Evolutionary conservation across 2,888 invertebrate genomes (phyloP).

Genomic region (Daptonema setosum): DNA sequence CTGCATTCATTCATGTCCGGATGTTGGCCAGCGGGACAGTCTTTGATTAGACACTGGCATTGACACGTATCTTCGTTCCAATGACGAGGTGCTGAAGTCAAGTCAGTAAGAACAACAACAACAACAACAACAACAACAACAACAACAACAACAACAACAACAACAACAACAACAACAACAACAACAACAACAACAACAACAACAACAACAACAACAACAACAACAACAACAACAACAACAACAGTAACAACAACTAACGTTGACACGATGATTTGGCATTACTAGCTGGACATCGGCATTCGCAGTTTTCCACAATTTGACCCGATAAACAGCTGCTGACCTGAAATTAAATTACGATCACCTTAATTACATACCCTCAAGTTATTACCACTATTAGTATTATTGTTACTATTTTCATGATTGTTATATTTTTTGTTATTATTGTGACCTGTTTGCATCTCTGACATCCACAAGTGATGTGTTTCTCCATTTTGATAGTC

Average conservation of each 20-base stretch:
- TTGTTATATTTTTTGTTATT: no score
- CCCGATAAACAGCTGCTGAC: not conserved
- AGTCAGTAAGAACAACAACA: no score
- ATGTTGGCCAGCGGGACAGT: not conserved
- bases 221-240: not conserved
- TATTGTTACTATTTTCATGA: no score
- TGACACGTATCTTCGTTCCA: not conserved
- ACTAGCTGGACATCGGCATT: not conserved
- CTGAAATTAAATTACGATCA: no score
- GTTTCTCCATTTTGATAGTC: not conserved
- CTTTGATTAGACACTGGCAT: not conserved
- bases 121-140: not conserved
- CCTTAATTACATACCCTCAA: no score
- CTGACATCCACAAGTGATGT: not conserved
- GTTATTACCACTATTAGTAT: no score
- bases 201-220: not conserved
- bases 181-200: not conserved
- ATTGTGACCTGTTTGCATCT: not conserved
- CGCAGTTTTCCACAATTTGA: not conserved
- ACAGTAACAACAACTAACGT: not conserved
- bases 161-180: not conserved
- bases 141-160: not conserved
- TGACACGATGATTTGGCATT: not conserved
- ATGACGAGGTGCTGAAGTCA: not conserved
- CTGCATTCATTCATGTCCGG: not conserved